Evolutionary conservation across 2,888 invertebrate species (phyloP).

Genomic region (Nephrocerus scutellatus): DNA sequence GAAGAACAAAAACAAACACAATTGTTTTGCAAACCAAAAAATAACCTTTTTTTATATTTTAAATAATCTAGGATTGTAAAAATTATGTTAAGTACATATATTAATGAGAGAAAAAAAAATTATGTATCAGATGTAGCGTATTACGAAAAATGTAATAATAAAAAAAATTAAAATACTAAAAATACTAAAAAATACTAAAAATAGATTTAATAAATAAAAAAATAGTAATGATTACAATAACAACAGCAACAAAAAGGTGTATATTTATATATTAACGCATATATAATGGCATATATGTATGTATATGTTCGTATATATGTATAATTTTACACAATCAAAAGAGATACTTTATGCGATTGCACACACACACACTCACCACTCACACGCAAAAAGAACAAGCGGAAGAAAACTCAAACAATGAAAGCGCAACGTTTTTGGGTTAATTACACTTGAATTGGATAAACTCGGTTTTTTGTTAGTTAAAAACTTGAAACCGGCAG

Average conservation of each 20-base stretch:
- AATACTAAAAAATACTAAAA: constrained; percentile 12
- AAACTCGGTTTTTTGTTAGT: constrained; percentile 31
- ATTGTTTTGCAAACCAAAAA: constrained; percentile 2
- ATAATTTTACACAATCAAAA: constrained; percentile 6
- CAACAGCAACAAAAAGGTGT: constrained; percentile 11
- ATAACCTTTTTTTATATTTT: constrained; percentile 13
- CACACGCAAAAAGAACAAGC: constrained; percentile 1
- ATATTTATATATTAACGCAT: constrained; percentile 16
- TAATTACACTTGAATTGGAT: constrained; percentile 9
- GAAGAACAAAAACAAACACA: constrained; percentile 4
- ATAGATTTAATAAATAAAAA: constrained; percentile 25
- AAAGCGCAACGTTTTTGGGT: constrained; percentile 18
- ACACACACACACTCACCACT: background rate
- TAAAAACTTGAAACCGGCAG: constrained; percentile 26
- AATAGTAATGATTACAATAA: constrained; percentile 15
- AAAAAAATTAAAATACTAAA: constrained; percentile 8
- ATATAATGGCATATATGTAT: constrained; percentile 11
- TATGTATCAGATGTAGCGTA: constrained; percentile 20
- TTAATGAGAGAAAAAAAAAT: constrained; percentile 22
- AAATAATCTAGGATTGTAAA: constrained; percentile 20
- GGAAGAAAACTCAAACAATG: constrained; percentile 6
- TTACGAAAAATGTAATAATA: constrained; percentile 16
- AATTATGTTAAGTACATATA: constrained; percentile 23
- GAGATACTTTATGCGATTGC: background rate
- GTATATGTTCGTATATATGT: constrained; percentile 17